Base-by-base conservation (phyloP, 2,888 invertebrate species). In the Ectropis crepuscularia region DNA sequence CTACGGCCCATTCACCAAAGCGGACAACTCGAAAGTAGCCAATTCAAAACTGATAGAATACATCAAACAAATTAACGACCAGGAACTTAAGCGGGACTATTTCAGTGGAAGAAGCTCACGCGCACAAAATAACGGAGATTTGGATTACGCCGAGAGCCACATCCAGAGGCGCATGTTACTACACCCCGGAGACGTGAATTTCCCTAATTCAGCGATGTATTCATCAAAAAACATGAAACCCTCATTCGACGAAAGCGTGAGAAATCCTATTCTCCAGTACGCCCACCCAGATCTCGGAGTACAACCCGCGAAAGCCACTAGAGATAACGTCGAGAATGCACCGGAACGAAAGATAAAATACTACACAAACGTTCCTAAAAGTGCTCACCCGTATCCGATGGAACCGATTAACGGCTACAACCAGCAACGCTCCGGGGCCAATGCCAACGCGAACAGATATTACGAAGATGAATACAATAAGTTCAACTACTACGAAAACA, bases 221-320 rank as follows among this genome's bases (percentile, higher is more conserved):
- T 94, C 94, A 0, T 93, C 95, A 0, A 94, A 94, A 63, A 94
- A 93, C 70, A 92, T 94, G 1, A 94, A 94, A 71, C 93, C 94
- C 6, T 94, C 94, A 6, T 94, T 96, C 67, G 96, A 95, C 66
- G 95, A 96, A 72, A 95, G 96, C 39, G 95, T 95, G 0, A 89
- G 96, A 46, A 95, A 95, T 36, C 96, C 96, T 0, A 96, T 96
- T 5, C 89, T 96, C 0, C 96, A 96, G 75, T 96, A 96, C 76
- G 96, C 96, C 0, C 96, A 96, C 80, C 96, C 96, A 0, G 96
- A 96, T 74, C 85, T 96, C 6, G 96, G 96, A 10, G 95, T 96
- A 0, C 96, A 96, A 80, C 95, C 96, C 0, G 96, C 96, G 0
- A 95, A 95, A 83, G 93, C 93, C 2, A 92, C 89, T 2, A 80